Conservation (phyloP, 2,113 vertebrate genomes). For the Vombatus ursinus region DNA sequence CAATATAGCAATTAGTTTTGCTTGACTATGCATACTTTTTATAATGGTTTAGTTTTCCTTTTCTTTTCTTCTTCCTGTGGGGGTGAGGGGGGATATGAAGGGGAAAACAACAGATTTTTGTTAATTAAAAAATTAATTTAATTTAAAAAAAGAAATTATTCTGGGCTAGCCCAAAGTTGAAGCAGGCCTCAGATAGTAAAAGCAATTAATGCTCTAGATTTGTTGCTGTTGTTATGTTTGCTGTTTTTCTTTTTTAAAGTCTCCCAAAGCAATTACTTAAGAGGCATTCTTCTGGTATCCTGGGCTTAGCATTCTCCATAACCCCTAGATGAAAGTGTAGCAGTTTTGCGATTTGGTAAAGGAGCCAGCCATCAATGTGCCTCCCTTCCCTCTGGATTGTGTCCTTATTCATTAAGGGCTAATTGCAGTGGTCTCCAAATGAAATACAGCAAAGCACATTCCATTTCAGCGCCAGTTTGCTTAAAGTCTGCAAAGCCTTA, state of each 20-base stretch:
- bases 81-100: background rate
- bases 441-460: constrained; percentile 87
- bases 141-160: background rate
- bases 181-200: constrained; percentile 75
- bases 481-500: constrained; percentile 96
- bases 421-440: constrained; percentile 91
- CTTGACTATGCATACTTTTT: background rate
- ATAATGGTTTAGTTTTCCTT: background rate
- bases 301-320: constrained; percentile 78
- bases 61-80: background rate
- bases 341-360: constrained; percentile 85
- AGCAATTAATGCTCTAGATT: constrained; percentile 74
- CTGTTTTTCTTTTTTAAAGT: constrained; percentile 61
- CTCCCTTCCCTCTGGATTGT: constrained; percentile 82
- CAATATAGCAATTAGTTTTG: background rate
- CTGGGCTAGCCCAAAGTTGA: constrained; percentile 4
- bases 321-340: constrained; percentile 81
- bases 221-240: constrained; percentile 51
- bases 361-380: constrained; percentile 83
- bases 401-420: constrained; percentile 87
- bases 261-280: constrained; percentile 79
- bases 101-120: background rate
- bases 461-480: constrained; percentile 90
- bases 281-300: constrained; percentile 76
- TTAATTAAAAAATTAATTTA: background rate